Evolutionary conservation across 1,140 invertebrate species (phyloP), one percentile per base, ranked within the genome.

Genomic region (Camponotus pennsylvanicus): DNA sequence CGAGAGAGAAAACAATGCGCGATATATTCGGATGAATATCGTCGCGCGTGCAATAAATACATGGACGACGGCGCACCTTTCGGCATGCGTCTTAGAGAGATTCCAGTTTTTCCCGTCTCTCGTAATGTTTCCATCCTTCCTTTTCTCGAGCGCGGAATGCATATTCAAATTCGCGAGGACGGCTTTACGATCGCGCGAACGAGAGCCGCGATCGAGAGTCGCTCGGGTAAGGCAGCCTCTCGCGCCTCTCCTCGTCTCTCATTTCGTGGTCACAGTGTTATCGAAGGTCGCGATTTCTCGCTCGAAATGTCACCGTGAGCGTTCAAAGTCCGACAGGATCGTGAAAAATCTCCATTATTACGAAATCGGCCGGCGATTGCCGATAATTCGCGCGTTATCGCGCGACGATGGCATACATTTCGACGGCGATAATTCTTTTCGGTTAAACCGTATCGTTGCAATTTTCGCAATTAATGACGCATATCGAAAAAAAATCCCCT

Each of bases 201-300:
- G 86, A 78, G 80, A 89, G 82, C 59, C 4, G 11, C 61, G 69
- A 49, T 34, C 40, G 86, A 78, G 80, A 89, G 82, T 27, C 27
- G 27, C 27, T 27, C 1, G 27, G 1, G 27, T 27, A 27, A 27
- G 27, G 1, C 27, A 27, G 27, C 27, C 27, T 27, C 27, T 11
- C 11, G 45, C 45, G 9, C 9, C 45, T 15, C 42, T 45, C 27
- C 32, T 59, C 59, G 21, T 59, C 15, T 73, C 40, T 45, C 42
- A 11, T 86, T 80, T 88, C 75, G 63, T 59, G 57, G 9, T 42
- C 45, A 15, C 8, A 15, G 63, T 59, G 59, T 32, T 77, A 78
- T 83, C 87, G 88, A 86, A 86, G 87, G 71, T 89, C 85, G 59
- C 32, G 71, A 86, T 89, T 83, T 85, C 79, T 85, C 63, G 9